A percentile compares a stretch with the other conserved stretches of the same genome.
These are phyloP conservation scores for Thamnophis elegans DNA, from an alignment of 2,797 vertebrate genomes.

Conservation along the genomic window DNA sequence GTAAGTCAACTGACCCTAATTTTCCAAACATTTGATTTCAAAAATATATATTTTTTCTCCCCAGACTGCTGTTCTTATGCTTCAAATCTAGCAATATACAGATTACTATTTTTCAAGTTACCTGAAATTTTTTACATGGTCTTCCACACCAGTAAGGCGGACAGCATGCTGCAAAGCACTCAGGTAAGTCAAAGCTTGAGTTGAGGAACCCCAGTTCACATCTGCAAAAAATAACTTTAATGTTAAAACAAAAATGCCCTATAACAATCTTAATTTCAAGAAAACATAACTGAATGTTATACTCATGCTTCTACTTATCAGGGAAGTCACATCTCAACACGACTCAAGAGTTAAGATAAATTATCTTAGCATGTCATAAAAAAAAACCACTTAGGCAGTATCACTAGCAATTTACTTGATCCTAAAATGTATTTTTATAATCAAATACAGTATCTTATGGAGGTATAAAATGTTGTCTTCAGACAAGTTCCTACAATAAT, in stretches of 20 bases:
- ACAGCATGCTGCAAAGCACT: constrained; percentile 92
- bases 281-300: not conserved
- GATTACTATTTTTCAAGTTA: constrained; percentile 56
- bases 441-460: not conserved
- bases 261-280: not conserved
- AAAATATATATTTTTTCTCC: not conserved
- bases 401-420: not conserved
- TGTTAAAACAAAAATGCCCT: not conserved
- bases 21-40: not conserved
- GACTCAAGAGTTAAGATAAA: not conserved
- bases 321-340: not conserved
- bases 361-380: not conserved
- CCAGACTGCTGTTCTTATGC: not conserved
- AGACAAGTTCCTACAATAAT: not conserved
- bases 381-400: not conserved
- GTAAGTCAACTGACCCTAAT: not conserved
- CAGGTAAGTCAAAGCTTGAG: constrained; percentile 96
- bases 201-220: constrained; percentile 99
- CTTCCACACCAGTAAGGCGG: constrained; percentile 92
- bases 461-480: not conserved
- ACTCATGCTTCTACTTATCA: not conserved
- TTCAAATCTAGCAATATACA: not conserved
- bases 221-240: constrained; percentile 74
- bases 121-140: constrained; percentile 98
- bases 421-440: not conserved